Conservation (phyloP, 1,140 invertebrate species). For the Triops cancriformis region DNA sequence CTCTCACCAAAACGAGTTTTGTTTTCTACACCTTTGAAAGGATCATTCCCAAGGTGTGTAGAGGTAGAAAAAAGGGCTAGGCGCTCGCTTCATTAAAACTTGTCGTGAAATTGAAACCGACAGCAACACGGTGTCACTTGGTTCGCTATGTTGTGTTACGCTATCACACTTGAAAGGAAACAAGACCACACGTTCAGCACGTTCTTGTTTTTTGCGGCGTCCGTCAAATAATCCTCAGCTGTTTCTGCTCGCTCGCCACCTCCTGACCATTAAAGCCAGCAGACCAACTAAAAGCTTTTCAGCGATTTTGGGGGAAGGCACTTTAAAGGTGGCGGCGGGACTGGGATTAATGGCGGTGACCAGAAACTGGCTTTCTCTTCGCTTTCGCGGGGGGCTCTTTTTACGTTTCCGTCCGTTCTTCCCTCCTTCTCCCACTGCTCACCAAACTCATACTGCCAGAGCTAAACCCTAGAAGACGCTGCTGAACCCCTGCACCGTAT, state of each 20-base stretch:
- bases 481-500: neutral
- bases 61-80: neutral
- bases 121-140: neutral
- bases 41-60: neutral
- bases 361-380: constrained; percentile 8
- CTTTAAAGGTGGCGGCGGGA: neutral
- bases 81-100: neutral
- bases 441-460: neutral
- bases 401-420: neutral
- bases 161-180: neutral
- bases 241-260: constrained; percentile 3
- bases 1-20: neutral
- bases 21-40: neutral
- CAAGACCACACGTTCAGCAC: neutral
- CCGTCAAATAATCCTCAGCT: neutral
- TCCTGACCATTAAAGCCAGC: neutral
- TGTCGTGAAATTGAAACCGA: neutral
- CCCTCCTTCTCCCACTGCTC: neutral
- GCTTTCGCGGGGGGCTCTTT: neutral
- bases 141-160: neutral
- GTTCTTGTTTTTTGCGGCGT: neutral
- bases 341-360: constrained; percentile 4
- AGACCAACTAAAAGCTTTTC: neutral
- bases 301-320: neutral
- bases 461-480: neutral